Percentiles rank a stretch among this genome's conserved stretches.
Evolutionary conservation across 2,797 vertebrate genomes (phyloP).

Genomic region (Yasuhikotakia modesta): DNA sequence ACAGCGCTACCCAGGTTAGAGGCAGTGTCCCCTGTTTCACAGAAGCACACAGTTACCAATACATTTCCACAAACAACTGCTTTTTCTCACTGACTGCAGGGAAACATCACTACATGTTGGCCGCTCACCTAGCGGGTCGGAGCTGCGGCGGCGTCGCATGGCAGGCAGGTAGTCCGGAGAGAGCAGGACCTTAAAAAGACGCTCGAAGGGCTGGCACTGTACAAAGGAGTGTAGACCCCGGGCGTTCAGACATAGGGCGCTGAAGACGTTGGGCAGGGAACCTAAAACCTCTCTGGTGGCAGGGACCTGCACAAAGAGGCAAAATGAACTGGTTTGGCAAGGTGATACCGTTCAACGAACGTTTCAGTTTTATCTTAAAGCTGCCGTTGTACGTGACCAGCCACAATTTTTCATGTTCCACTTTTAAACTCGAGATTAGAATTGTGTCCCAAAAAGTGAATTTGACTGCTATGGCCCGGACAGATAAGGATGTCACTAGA

Average conservation of each 20-base stretch:
- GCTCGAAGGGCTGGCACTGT: constrained; percentile 96
- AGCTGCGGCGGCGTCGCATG: constrained; percentile 92
- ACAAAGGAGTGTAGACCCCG: constrained; percentile 95
- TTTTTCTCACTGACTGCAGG: not conserved
- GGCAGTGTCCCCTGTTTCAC: constrained; percentile 89
- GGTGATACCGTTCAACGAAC: not conserved
- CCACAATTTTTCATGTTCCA: not conserved
- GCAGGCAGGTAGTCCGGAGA: constrained; percentile 97
- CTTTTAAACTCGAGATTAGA: not conserved
- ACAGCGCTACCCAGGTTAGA: constrained; percentile 96
- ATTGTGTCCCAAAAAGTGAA: too few species aligned
- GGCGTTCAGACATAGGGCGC: constrained; percentile 93
- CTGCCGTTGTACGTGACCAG: too few species aligned
- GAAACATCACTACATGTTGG: not conserved
- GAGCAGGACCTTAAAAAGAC: constrained; percentile 96
- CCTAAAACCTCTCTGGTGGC: constrained; percentile 95
- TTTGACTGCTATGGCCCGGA: not conserved
- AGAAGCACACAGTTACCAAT: constrained; percentile 22
- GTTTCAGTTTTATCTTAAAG: too few species aligned
- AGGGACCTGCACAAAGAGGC: constrained; percentile 82
- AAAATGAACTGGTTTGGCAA: constrained; percentile 45
- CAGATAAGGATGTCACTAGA: too few species aligned
- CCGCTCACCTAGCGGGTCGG: constrained; percentile 90
- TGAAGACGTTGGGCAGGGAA: constrained; percentile 95
- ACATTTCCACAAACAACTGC: not conserved